Evolutionary conservation across 2,797 vertebrate species (phyloP).

Genomic region (Coracias cyanogaster): DNA sequence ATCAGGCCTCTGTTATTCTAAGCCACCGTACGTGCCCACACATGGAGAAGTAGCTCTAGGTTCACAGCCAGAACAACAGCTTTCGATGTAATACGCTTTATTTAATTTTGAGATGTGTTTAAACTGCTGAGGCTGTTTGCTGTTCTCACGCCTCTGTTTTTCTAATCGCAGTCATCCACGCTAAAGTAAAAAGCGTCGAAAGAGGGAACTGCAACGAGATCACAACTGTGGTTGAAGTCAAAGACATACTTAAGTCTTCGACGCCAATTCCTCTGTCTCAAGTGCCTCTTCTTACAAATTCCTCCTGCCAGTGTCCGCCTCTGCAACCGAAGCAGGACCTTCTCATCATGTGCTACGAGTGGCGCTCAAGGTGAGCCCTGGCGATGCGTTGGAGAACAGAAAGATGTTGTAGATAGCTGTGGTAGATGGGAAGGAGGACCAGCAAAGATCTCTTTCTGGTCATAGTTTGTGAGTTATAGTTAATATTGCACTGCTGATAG

Average conservation of each 20-base stretch:
- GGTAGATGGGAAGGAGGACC: neutral
- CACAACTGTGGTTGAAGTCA: constrained; percentile 83
- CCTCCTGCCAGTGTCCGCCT: constrained; percentile 85
- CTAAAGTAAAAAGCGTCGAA: constrained; percentile 83
- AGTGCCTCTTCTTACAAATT: constrained; percentile 84
- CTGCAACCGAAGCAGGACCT: constrained; percentile 83
- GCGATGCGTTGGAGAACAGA: accelerated
- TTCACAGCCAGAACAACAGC: neutral
- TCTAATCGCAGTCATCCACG: constrained; percentile 80
- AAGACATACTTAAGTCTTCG: constrained; percentile 82
- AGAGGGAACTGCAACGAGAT: constrained; percentile 83
- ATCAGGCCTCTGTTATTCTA: constrained; percentile 16
- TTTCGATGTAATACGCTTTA: neutral
- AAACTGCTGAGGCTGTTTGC: neutral
- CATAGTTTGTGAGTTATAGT: neutral
- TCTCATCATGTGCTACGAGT: constrained; percentile 87
- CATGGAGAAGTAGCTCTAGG: neutral
- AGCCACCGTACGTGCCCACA: constrained; percentile 5
- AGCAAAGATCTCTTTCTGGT: neutral
- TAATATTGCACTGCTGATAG: neutral
- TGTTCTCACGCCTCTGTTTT: neutral
- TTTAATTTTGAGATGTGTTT: neutral
- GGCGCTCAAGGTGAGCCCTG: constrained; percentile 80
- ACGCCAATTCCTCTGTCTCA: constrained; percentile 77
- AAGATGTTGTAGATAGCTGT: neutral